These are phyloP conservation scores for Monodelphis domestica DNA, from an alignment of 2,797 vertebrate genomes.

Conservation along the genomic window DNA sequence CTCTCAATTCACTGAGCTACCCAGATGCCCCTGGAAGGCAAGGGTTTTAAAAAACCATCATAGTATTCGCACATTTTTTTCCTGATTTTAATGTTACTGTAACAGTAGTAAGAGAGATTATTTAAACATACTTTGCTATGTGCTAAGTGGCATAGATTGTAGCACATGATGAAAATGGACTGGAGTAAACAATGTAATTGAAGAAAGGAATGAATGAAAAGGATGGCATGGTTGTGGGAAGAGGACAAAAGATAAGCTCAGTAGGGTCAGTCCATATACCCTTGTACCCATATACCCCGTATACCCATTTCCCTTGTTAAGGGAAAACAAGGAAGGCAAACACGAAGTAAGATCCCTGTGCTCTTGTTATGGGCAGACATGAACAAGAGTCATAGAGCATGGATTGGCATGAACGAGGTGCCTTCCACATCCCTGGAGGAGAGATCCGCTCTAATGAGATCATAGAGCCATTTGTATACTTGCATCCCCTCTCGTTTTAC, in stretches of 20 bases:
- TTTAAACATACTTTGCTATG: constrained; percentile 16
- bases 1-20: no score
- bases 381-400: neutral
- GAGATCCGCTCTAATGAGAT: neutral
- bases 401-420: neutral
- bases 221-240: neutral
- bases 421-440: neutral
- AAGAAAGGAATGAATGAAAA: neutral
- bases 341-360: neutral
- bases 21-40: no score
- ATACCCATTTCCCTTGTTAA: no score
- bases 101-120: constrained; percentile 12
- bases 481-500: neutral
- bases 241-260: neutral
- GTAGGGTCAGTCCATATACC: neutral
- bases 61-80: constrained; percentile 6
- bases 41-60: no score
- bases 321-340: neutral
- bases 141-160: neutral
- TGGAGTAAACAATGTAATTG: neutral
- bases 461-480: neutral
- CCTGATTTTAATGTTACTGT: neutral
- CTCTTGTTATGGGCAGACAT: neutral
- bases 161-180: neutral
- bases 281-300: no score